Evolutionary conservation across 2,113 vertebrate genomes (phyloP), one percentile per base, ranked within the genome.

Genomic region (Podocnemis expansa): DNA sequence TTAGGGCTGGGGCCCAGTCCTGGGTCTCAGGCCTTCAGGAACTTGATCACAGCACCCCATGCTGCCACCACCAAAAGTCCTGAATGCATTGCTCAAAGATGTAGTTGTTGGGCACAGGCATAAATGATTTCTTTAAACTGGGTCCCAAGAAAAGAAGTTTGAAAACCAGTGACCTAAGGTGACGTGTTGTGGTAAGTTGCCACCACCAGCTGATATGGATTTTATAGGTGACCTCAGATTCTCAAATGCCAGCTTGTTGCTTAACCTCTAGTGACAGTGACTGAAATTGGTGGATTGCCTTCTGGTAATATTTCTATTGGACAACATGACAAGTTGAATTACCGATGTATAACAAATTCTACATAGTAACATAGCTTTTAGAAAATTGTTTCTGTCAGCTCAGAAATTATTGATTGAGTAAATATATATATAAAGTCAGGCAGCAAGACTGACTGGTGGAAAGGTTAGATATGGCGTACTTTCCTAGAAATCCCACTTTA

Each of bases 331-430:
- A 96, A 93, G 75, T 84, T 97, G 93, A 97, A 96, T 97, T 97
- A 97, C 51, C 49, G 89, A 78, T 94, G 81, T 94, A 91, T 97
- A 97, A 94, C 89, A 97, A 96, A 95, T 96, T 96, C 95, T 93
- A 95, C 80, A 84, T 96, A 95, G 58, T 93, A 95, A 87, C 82
- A 67, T 11, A 88, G 90, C 88, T 94, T 95, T 97, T 94, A 94
- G 93, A 95, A 80, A 97, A 97, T 95, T 96, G 47, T 94, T 97
- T 96, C 96, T 96, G 91, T 96, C 93, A 97, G 91, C 90, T 96
- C 89, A 94, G 93, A 96, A 97, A 97, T 95, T 96, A 96, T 92
- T 96, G 86, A 97, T 94, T 96, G 58, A 96, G 52, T 92, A 95
- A 97, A 96, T 89, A 96, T 82, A 43, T 95, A 96, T 95, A 97